Conservation (phyloP, 2,888 invertebrate genomes). For the Eristalinus sepulchralis region DNA sequence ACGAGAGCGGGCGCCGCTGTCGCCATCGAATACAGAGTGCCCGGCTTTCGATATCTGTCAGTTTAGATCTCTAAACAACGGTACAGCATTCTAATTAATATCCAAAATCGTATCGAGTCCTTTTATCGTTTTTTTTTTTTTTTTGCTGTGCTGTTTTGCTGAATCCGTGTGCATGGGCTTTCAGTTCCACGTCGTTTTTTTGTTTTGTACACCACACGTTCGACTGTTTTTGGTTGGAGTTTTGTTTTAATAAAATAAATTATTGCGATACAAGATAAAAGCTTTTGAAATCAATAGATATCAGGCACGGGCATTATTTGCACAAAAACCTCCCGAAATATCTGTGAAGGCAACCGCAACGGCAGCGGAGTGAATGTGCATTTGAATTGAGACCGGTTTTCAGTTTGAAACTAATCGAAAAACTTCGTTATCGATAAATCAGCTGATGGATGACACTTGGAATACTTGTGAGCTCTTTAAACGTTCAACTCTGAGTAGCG, state of each 20-base stretch:
- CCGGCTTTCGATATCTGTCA: constrained; percentile 33
- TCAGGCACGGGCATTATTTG: constrained; percentile 30
- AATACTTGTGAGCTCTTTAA: constrained; percentile 18
- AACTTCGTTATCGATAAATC: constrained; percentile 20
- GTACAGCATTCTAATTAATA: constrained; percentile 60
- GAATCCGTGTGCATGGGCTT: neutral
- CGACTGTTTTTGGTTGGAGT: neutral
- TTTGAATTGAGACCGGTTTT: constrained; percentile 35
- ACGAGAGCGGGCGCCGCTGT: neutral
- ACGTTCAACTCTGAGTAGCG: no score
- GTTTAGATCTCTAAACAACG: constrained; percentile 46
- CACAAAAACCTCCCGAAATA: neutral
- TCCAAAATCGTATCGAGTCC: constrained; percentile 53
- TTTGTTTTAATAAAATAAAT: constrained; percentile 42
- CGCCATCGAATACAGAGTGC: constrained; percentile 17
- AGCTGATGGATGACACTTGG: constrained; percentile 35
- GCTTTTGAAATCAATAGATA: constrained; percentile 35
- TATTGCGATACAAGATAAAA: constrained; percentile 44
- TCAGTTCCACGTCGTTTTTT: neutral
- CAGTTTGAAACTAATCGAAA: constrained; percentile 17
- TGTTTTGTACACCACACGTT: neutral
- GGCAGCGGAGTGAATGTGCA: constrained; percentile 8
- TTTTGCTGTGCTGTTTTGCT: neutral
- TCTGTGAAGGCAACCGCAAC: neutral
- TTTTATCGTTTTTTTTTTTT: neutral